A percentile compares a stretch with the other conserved stretches of the same genome.
Conservation (phyloP, 2,888 invertebrate species). For the Zootermopsis nevadensis region DNA sequence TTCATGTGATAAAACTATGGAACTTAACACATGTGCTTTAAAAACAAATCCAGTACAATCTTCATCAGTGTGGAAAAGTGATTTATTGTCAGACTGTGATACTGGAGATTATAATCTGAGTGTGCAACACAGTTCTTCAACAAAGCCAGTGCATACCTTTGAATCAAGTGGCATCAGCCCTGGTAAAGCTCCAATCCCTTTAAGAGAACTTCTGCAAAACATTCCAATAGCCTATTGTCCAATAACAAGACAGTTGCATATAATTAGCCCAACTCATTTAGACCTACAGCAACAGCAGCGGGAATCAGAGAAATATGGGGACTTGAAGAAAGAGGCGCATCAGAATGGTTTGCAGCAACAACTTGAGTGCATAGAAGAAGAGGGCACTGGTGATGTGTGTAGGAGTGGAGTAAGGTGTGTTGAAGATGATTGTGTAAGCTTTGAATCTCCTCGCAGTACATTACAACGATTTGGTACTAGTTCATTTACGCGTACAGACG, state of each 20-base stretch:
- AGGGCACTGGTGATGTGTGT: conserved; percentile 41
- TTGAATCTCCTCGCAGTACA: conserved; percentile 52
- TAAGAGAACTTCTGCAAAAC: conserved; percentile 77
- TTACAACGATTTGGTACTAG: conserved; percentile 47
- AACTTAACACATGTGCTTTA: not conserved
- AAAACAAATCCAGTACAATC: not conserved
- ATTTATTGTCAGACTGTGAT: conserved; percentile 12
- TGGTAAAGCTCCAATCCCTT: conserved; percentile 62
- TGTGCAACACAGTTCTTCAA: not conserved
- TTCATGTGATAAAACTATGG: not conserved
- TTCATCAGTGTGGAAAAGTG: not conserved
- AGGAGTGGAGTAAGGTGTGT: conserved; percentile 47
- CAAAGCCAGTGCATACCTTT: not conserved
- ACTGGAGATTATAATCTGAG: not conserved
- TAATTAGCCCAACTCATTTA: conserved; percentile 55
- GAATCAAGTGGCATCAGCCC: conserved; percentile 23
- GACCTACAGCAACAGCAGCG: conserved; percentile 45
- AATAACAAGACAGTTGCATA: conserved; percentile 76
- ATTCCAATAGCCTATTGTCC: conserved; percentile 82
- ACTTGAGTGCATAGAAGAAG: conserved; percentile 53
- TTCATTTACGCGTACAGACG: conserved; percentile 62
- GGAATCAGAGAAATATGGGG: conserved; percentile 52
- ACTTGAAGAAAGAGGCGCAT: not conserved
- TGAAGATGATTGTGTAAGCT: conserved; percentile 48
- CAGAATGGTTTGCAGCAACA: conserved; percentile 43